These are phyloP conservation scores for Noctuana brunneofusca DNA, from an alignment of 2,888 invertebrate genomes.

Conservation along the genomic window DNA sequence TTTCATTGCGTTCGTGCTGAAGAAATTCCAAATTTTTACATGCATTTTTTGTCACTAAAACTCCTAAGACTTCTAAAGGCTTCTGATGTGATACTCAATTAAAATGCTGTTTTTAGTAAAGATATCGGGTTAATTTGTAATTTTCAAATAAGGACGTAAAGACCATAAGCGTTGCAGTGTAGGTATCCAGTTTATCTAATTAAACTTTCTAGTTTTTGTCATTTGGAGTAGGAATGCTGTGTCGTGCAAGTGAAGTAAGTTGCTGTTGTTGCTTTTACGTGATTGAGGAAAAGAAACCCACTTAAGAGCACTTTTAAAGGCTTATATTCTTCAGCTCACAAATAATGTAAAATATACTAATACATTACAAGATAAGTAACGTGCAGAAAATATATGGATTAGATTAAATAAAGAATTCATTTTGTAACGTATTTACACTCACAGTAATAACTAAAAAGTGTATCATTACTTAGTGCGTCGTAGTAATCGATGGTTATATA, in stretches of 20 bases:
- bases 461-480: conserved; percentile 39
- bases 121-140: conserved; percentile 15
- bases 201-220: conserved; percentile 31
- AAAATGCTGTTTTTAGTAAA: conserved; percentile 21
- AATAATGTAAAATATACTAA: conserved; percentile 4
- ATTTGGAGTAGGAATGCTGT: conserved; percentile 25
- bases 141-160: conserved; percentile 28
- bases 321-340: conserved; percentile 1
- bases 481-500: conserved; percentile 35
- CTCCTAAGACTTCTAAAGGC: not conserved
- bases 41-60: conserved; percentile 12
- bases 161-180: conserved; percentile 14
- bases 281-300: conserved; percentile 4
- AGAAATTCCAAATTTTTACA: conserved; percentile 25
- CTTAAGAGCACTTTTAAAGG: conserved; percentile 12
- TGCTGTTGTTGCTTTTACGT: conserved; percentile 10
- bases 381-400: conserved; percentile 5
- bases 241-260: conserved; percentile 8
- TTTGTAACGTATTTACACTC: conserved; percentile 30
- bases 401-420: conserved; percentile 13
- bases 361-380: not conserved
- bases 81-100: conserved; percentile 15
- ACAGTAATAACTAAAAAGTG: conserved; percentile 31
- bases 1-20: conserved; percentile 28
- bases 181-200: conserved; percentile 24